Evolutionary conservation across 2,797 vertebrate genomes (phyloP), one percentile per base, ranked within the genome.

Genomic region (Arrhamphus sclerolepis): DNA sequence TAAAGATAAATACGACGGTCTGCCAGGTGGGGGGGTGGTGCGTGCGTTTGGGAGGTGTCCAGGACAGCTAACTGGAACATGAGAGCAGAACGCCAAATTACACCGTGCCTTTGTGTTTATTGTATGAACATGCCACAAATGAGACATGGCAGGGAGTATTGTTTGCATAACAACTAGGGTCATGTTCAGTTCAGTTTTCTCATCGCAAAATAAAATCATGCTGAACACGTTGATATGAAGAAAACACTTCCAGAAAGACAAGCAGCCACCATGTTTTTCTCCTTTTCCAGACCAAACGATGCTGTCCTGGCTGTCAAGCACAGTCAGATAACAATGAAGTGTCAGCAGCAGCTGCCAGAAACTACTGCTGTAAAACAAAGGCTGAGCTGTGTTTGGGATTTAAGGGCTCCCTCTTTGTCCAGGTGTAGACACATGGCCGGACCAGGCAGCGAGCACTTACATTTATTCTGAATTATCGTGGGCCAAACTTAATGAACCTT

Each of bases 81-180:
- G 69, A 81, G 70, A 66, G 43, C 61, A 4, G 38, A 53, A 70
- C 0, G 48, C 77, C 72, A 81, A 77, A 75, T 68, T 80, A 64
- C 75, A 54, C 64, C 6, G 31, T 26, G 66, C 57, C 80, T 83
- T 70, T 72, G 83, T 83, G 70, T 86, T 76, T 77, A 78, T 70
- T 69, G 73, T 83, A 72, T 65, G 72, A 73, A 78, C 54, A 61
- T 55, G 74, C 68, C 66, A 72, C 67, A 77, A 78, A 79, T 68
- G 78, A 87, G 80, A 72, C 77, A 26, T 69, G 84, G 74, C 71
- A 7, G 61, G 39, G 76, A 72, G 75, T 47, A 62, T 62, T 82
- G 87, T 87, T 79, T 86, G 73, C 72, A 70, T 80, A 85, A 83
- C 80, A 71, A 71, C 77, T 6, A 22, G 75, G 83, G 80, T 86